Base-by-base conservation (phyloP, 2,888 invertebrate species). In the Cheilosia scutellata region DNA sequence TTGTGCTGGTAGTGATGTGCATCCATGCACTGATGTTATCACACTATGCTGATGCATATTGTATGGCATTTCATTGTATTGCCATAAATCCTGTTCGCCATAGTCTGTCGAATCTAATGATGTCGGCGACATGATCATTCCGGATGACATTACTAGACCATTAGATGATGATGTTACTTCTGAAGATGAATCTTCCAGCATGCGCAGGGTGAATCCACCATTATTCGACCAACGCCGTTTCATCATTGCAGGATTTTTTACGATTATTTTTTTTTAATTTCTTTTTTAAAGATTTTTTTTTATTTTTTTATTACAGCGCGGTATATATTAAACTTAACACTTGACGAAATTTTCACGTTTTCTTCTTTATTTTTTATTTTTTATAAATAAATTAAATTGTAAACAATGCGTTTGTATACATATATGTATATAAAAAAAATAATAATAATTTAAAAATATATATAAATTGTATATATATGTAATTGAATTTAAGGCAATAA, bases 11-110 rank as follows among this genome's bases (percentile, higher is more conserved):
- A 90, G 89, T 86, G 89, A 89, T 87, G 93, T 93, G 89, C 94
- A 94, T 71, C 93, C 93, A 75, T 91, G 91, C 70, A 93, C 90
- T 90, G 92, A 89, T 49, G 92, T 91, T 76, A 92, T 92, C 83
- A 92, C 92, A 88, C 92, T 91, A 71, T 92, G 90, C 92, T 93
- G 90, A 91, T 94, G 90, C 66, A 83, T 66, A 93, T 90, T 87
- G 93, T 91, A 89, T 66, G 84, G 82, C 63, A 90, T 92, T 88
- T 95, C 95, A 90, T 94, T 94, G 89, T 96, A 96, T 16, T 91
- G 63, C 97, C 97, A 97, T 88, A 97, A 94, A 90, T 97, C 97
- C 88, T 96, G 94, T 89, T 96, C 96, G 84, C 95, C 95, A 91
- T 96, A 96, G 89, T 96, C 96, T 25, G 96, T 95, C 88, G 96